Conservation (phyloP, 2,888 invertebrate species). For the Rhagonycha fulva region DNA sequence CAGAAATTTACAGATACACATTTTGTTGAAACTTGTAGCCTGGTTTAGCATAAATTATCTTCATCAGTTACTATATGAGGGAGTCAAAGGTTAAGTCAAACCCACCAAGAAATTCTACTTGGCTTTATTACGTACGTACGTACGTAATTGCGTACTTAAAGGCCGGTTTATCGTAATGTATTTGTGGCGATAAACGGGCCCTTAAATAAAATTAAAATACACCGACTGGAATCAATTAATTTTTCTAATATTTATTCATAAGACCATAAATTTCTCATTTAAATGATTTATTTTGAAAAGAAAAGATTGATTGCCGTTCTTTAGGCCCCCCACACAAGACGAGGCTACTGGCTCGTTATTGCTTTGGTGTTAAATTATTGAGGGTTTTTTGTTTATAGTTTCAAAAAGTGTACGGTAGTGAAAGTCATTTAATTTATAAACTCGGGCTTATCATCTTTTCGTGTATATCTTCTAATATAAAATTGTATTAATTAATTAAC, state of each 20-base stretch:
- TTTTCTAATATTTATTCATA: neutral
- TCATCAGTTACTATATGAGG: neutral
- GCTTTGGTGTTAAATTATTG: neutral
- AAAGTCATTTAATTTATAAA: constrained; percentile 3
- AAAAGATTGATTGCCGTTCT: neutral
- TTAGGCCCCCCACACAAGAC: neutral
- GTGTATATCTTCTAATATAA: neutral
- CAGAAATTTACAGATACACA: neutral
- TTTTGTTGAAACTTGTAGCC: neutral
- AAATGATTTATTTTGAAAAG: neutral
- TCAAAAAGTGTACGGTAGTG: neutral
- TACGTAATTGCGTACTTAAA: constrained; percentile 9
- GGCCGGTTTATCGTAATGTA: neutral
- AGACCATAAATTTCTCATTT: neutral
- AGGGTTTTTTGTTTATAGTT: neutral
- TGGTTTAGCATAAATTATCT: neutral
- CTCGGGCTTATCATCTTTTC: neutral
- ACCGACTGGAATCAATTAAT: neutral
- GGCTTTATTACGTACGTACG: constrained; percentile 14
- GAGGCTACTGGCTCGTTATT: neutral
- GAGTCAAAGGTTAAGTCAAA: constrained; percentile 36
- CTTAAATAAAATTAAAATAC: neutral
- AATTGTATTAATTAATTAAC: constrained; percentile 25
- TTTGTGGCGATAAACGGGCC: neutral
- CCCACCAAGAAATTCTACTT: constrained; percentile 16